Base-by-base conservation (phyloP, 2,888 invertebrate genomes). In the Nemotelus pantherinus region DNA sequence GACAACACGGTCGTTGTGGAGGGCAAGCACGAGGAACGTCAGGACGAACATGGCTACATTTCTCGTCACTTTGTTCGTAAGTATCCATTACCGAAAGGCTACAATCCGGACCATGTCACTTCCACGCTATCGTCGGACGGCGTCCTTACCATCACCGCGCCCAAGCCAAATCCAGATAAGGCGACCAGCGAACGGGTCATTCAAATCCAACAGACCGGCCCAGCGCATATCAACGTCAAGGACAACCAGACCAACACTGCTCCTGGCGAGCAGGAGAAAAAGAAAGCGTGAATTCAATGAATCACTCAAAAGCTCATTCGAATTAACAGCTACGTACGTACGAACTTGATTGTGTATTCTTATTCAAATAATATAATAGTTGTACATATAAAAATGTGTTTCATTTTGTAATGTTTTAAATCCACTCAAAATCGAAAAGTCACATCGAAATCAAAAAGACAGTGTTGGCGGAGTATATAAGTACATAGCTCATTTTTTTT, bases 91-190 rank as follows among this genome's bases (percentile, higher is more conserved):
- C 95, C 95, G 0, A 90, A 92, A 80, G 94, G 93, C 0, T 93
- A 93, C 79, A 93, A 95, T 79, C 89, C 93, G 10, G 91, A 91
- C 79, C 89, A 91, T 68, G 92, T 95, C 4, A 90, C 91, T 80
- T 94, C 94, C 4, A 92, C 90, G 77, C 87, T 95, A 58, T 93
- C 94, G 65, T 89, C 91, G 0, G 94, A 94, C 82, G 94, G 94
- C 0, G 89, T 94, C 77, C 84, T 94, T 80, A 90, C 89, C 75
- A 88, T 94, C 72, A 90, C 92, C 45, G 93, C 92, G 0, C 93
- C 93, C 65, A 89, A 86, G 79, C 85, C 86, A 76, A 2, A 80
- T 80, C 45, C 45, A 58, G 7, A 10, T 2, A 39, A 64, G 7
- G 70, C 53, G 43, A 82, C 83, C 2, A 85, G 87, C 0, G 90